These are phyloP conservation scores for Pseudolaguvia tuberculata DNA, from an alignment of 2,113 vertebrate species.

Conservation along the genomic window DNA sequence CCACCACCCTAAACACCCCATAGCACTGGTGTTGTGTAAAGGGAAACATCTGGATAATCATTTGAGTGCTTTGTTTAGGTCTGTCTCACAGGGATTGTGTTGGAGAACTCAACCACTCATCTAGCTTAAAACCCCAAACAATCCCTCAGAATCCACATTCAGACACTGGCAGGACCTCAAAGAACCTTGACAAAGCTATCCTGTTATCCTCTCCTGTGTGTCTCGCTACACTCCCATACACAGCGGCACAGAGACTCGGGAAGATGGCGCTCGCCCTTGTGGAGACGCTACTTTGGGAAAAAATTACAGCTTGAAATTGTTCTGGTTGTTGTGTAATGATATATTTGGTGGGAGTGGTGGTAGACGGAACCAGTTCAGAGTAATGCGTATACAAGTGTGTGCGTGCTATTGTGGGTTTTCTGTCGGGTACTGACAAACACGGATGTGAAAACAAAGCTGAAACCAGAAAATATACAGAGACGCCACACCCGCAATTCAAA, in stretches of 20 bases:
- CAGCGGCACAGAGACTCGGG: background rate
- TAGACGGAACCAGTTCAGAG: slow-evolving; percentile 56
- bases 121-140: slow-evolving; percentile 37
- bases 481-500: slow-evolving; percentile 25
- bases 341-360: slow-evolving; percentile 49
- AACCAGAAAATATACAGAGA: slow-evolving; percentile 38
- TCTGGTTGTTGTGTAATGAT: slow-evolving; percentile 64
- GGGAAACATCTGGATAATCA: slow-evolving; percentile 65
- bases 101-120: slow-evolving; percentile 34
- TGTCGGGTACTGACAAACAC: slow-evolving; percentile 55
- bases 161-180: slow-evolving; percentile 29
- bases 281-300: slow-evolving; percentile 56
- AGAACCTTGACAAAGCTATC: slow-evolving; percentile 4
- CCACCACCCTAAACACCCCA: slow-evolving; percentile 41
- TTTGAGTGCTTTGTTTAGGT: slow-evolving; percentile 50
- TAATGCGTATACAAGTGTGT: slow-evolving; percentile 51
- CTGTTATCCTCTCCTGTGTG: slow-evolving; percentile 4
- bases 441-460: slow-evolving; percentile 41
- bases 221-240: slow-evolving; percentile 19
- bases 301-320: slow-evolving; percentile 61
- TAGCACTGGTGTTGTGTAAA: slow-evolving; percentile 56
- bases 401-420: slow-evolving; percentile 46
- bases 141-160: slow-evolving; percentile 30
- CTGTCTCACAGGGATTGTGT: slow-evolving; percentile 34
- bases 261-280: slow-evolving; percentile 56